Base-by-base conservation (phyloP, 2,888 invertebrate species). In the Andrena flavipes region DNA sequence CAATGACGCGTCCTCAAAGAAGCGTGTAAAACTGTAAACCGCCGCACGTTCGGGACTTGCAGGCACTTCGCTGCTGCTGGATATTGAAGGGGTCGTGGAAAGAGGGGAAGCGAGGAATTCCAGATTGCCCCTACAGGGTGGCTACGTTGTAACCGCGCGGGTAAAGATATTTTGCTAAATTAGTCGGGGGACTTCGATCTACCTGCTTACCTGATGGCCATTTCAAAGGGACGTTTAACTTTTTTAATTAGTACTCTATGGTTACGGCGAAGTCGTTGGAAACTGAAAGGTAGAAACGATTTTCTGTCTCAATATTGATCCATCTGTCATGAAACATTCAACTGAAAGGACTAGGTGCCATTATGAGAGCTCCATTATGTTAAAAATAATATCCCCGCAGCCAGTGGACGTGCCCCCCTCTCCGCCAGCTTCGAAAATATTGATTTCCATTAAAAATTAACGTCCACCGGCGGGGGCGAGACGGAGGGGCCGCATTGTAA, bases 391-490 rank as follows among this genome's bases (percentile, higher is more conserved):
- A 20, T 13, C 13, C 33, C 23, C 42, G 13, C n/a, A 0, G 8
- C 8, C 20, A 54, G 8, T 23, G 54, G n/a, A 54, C 20, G 56
- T 56, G 56, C 16, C 6, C 42, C 20, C 63, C 16, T 2, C 42
- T 13, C 63, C 4, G 13, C 10, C 23, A 6, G 23, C 20, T 64
- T 64, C 63, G 42, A 64, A 60, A 49, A 70, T 54, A 72, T 64
- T 16, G 63, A 64, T 72, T 64, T n/a, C 33, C 62, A 23, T 63
- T 64, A 54, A 64, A 54, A 35, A 49, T 60, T 29, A 30, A 49
- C 30, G n/a, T 54, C 51, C n/a, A 33, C 13, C 51, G 23, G 13
- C n/a, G 23, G n/a, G 13, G n/a, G 1, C 6, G 48, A 60, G 2
- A 30, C 20, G 29, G 13, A 20, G n/a, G n/a, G 23, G 56, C 16